Evolutionary conservation across 1,140 invertebrate genomes (phyloP).

Genomic region (Goniozus legneri): DNA sequence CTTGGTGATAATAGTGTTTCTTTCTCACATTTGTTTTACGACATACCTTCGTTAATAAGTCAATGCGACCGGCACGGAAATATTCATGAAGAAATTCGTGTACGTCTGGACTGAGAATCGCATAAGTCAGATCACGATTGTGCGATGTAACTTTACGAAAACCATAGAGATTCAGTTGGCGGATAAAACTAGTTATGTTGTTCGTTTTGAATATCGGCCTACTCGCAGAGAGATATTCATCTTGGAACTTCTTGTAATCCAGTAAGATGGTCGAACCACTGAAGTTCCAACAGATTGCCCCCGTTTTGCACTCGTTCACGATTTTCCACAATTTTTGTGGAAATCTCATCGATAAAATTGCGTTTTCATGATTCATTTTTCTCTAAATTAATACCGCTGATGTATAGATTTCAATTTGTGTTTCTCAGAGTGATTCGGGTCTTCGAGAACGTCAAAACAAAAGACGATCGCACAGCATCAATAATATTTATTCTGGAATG

Average conservation of each 20-base stretch:
- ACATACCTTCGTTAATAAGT: conserved; percentile 56
- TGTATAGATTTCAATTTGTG: too few species aligned
- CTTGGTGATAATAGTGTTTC: too few species aligned
- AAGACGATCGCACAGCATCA: conserved; percentile 19
- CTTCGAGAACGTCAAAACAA: too few species aligned
- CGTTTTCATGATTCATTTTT: conserved; percentile 34
- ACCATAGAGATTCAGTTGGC: conserved; percentile 62
- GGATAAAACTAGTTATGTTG: conserved; percentile 61
- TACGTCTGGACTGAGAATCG: conserved; percentile 54
- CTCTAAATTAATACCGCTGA: conserved; percentile 9
- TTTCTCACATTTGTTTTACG: conserved; percentile 53
- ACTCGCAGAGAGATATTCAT: conserved; percentile 54
- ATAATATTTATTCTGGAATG: conserved; percentile 24
- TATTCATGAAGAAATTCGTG: conserved; percentile 61
- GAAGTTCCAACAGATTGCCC: conserved; percentile 57
- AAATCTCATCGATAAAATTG: conserved; percentile 56
- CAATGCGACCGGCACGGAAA: conserved; percentile 54
- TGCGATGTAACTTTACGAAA: conserved; percentile 62
- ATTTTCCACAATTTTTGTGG: conserved; percentile 63
- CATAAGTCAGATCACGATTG: conserved; percentile 56
- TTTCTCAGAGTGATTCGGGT: too few species aligned
- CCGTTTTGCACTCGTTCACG: conserved; percentile 53
- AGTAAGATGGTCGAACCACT: conserved; percentile 57
- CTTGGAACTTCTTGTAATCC: conserved; percentile 56
- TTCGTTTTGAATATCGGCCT: conserved; percentile 61